These are phyloP conservation scores for Batillaria attramentaria DNA, from an alignment of 1,140 invertebrate genomes.

Conservation along the genomic window DNA sequence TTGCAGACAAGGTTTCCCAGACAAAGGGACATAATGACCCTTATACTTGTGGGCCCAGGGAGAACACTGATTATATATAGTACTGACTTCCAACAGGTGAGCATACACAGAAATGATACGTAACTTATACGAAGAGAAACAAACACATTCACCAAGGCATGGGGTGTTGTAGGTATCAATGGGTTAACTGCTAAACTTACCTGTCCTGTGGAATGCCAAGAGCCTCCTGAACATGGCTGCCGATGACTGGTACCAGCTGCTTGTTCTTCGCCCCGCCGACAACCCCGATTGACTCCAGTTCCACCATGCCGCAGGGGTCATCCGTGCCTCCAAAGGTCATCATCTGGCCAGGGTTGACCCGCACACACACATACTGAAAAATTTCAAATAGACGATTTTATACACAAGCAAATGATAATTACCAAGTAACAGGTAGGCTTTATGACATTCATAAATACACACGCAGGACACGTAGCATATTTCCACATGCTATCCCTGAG, in stretches of 20 bases:
- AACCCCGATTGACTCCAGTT: conserved; percentile 38
- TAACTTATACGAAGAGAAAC: not conserved
- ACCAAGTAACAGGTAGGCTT: no score
- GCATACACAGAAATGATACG: not conserved
- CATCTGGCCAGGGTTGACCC: conserved; percentile 44
- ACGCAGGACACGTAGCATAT: no score
- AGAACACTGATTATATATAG: not conserved
- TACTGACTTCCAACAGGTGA: not conserved
- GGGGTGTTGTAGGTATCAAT: not conserved
- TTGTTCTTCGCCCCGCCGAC: conserved; percentile 39
- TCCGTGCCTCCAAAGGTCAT: conserved; percentile 43
- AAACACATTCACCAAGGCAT: not conserved
- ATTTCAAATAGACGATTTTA: not conserved
- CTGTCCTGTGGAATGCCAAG: conserved; percentile 36
- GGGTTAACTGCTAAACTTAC: not conserved
- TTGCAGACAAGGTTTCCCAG: not conserved
- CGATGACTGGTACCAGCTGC: conserved; percentile 36
- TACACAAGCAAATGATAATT: no score
- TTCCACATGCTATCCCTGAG: no score
- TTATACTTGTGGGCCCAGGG: not conserved
- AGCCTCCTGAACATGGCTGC: conserved; percentile 32
- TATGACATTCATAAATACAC: no score
- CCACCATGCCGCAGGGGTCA: conserved; percentile 41
- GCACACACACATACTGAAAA: conserved; percentile 47
- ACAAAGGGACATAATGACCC: not conserved